Conservation (phyloP, 1,140 invertebrate genomes). For the Radopholus similis region DNA sequence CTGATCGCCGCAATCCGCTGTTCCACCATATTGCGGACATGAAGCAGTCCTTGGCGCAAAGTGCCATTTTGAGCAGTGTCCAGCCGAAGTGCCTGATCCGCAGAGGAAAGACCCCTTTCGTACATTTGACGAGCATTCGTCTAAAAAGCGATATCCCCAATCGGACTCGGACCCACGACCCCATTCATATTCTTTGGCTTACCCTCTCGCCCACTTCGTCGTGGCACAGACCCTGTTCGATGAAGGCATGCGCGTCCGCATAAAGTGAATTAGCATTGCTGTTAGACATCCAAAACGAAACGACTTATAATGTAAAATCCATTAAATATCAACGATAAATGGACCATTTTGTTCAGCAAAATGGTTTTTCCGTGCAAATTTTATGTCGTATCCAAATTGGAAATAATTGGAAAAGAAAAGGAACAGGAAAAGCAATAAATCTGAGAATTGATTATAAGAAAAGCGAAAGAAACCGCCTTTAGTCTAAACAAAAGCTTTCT, state of each 20-base stretch:
- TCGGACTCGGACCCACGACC: background rate
- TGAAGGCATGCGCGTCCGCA: conserved; percentile 24
- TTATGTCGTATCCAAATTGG: background rate
- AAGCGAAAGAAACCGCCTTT: background rate
- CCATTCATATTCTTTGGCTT: background rate
- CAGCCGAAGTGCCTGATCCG: conserved; percentile 4
- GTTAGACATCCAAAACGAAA: conserved; percentile 6
- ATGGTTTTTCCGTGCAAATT: background rate
- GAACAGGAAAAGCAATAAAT: background rate
- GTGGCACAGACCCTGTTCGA: conserved; percentile 25
- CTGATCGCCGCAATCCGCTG: conserved; percentile 3
- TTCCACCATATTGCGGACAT: background rate
- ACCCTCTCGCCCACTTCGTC: conserved; percentile 25
- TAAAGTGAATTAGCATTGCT: conserved; percentile 17
- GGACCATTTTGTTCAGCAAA: background rate
- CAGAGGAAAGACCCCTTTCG: conserved; percentile 14
- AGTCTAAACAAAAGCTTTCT: background rate
- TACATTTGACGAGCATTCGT: conserved; percentile 19
- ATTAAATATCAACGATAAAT: conserved; percentile 4
- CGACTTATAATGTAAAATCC: background rate
- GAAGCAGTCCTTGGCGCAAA: background rate
- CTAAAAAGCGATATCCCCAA: background rate
- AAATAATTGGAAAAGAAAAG: background rate
- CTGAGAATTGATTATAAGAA: background rate
- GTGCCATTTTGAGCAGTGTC: background rate